A percentile compares a stretch with the other conserved stretches of the same genome.
These are phyloP conservation scores for Lissonota sp. DNA, from an alignment of 2,888 invertebrate species.

Conservation along the genomic window DNA sequence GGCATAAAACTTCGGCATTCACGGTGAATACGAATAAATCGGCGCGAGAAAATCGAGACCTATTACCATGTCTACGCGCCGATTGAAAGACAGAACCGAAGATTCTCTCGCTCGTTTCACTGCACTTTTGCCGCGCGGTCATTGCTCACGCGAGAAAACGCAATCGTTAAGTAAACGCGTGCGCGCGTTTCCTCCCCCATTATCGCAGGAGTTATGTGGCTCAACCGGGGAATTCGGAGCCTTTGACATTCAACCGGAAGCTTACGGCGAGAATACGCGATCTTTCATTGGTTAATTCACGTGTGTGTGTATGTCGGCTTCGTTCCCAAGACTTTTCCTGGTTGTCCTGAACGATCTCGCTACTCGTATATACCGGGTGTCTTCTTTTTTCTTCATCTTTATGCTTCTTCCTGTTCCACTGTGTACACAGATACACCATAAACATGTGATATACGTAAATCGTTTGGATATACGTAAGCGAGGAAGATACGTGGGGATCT, in stretches of 20 bases:
- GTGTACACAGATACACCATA: slow-evolving; percentile 23
- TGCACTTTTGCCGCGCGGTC: slow-evolving; percentile 28
- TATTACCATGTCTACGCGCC: slow-evolving; percentile 50
- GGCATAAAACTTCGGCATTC: too few species aligned
- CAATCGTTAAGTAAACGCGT: slow-evolving; percentile 46
- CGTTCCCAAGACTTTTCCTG: slow-evolving; percentile 59
- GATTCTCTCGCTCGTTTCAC: slow-evolving; percentile 32
- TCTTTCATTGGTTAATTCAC: slow-evolving; percentile 54
- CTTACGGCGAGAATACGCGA: slow-evolving; percentile 6
- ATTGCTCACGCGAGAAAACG: slow-evolving; percentile 21
- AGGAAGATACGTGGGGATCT: slow-evolving; percentile 47
- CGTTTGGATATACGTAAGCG: slow-evolving; percentile 57
- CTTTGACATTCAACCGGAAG: slow-evolving; percentile 39
- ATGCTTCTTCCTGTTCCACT: neutral
- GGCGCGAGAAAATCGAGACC: slow-evolving; percentile 40
- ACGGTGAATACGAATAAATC: slow-evolving; percentile 5
- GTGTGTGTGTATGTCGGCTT: slow-evolving; percentile 48
- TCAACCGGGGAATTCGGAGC: slow-evolving; percentile 37
- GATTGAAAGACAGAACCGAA: slow-evolving; percentile 20
- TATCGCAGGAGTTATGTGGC: slow-evolving; percentile 36
- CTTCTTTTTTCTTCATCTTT: slow-evolving; percentile 23
- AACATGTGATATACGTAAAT: slow-evolving; percentile 59
- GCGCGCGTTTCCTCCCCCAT: slow-evolving; percentile 24
- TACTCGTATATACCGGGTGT: slow-evolving; percentile 43
- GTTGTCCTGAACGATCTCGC: slow-evolving; percentile 57